Percentiles rank a stretch among this genome's conserved stretches.
Evolutionary conservation across 2,888 invertebrate species (phyloP).

Genomic region (Papilio protenor): DNA sequence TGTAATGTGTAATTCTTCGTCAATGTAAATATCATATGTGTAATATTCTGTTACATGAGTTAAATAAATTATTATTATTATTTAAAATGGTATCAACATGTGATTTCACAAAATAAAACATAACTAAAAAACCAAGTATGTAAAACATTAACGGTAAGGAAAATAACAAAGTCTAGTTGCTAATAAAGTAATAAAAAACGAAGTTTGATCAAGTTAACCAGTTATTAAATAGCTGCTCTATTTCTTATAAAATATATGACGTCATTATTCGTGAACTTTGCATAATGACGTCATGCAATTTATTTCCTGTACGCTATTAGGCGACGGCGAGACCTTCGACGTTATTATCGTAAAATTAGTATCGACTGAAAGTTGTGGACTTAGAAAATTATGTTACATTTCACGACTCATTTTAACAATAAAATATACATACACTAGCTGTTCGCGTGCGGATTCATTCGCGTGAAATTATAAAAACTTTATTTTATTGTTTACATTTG

Average conservation of each 20-base stretch:
- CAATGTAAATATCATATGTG: no score
- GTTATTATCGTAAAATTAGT: constrained; percentile 16
- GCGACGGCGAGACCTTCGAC: constrained; percentile 6
- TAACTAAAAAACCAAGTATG: no score
- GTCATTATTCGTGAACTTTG: constrained; percentile 26
- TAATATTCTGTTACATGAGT: no score
- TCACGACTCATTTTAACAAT: background rate
- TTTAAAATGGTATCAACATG: no score
- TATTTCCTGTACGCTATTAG: constrained; percentile 21
- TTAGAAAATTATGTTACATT: background rate
- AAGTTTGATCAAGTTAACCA: constrained; percentile 14
- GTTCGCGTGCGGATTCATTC: no score
- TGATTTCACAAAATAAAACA: no score
- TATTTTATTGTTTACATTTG: no score
- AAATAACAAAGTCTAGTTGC: no score
- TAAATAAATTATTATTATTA: no score
- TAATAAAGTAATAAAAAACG: constrained; percentile 5
- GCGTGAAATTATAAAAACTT: no score
- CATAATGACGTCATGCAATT: constrained; percentile 33
- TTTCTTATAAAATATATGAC: constrained; percentile 9
- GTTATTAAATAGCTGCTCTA: constrained; percentile 12
- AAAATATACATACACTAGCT: background rate
- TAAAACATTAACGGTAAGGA: no score
- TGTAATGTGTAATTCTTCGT: no score
- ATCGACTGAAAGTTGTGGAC: background rate